A percentile compares a stretch with the other conserved stretches of the same genome.
phyloP scores from a whole-genome alignment of 2,797 vertebrate genomes.

The Aeoliscus strigatus region DNA sequence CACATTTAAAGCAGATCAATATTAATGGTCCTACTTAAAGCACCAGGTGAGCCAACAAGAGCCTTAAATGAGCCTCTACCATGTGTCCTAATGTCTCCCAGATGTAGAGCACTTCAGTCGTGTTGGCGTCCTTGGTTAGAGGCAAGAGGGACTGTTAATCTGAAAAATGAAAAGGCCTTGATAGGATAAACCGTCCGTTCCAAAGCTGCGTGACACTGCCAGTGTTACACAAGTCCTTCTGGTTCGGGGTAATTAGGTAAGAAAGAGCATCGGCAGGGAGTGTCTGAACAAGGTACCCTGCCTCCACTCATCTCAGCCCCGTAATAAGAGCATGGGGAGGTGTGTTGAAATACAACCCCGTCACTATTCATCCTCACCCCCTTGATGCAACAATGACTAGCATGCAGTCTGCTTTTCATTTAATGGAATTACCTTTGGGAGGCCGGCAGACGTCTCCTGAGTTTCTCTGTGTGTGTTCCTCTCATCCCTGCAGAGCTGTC shows the following conservation, averaged over 20 bases:
- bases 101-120: conserved; percentile 51
- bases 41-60: conserved; percentile 70
- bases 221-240: conserved; percentile 54
- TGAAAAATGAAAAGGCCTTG: conserved; percentile 65
- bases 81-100: conserved; percentile 68
- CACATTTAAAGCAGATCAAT: conserved; percentile 62
- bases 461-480: conserved; percentile 72
- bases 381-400: conserved; percentile 64
- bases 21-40: conserved; percentile 65
- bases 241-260: conserved; percentile 62
- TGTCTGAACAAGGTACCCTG: conserved; percentile 60
- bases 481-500: conserved; percentile 70
- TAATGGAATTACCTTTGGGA: conserved; percentile 71
- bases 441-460: conserved; percentile 66
- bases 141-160: conserved; percentile 42
- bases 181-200: conserved; percentile 56
- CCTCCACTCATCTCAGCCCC: conserved; percentile 45
- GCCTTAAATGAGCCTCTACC: conserved; percentile 65
- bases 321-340: conserved; percentile 52
- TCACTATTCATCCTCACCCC: conserved; percentile 63
- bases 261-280: conserved; percentile 58
- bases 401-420: conserved; percentile 75
- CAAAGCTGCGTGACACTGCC: conserved; percentile 50
- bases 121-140: conserved; percentile 55
- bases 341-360: conserved; percentile 64